Evolutionary conservation across 2,797 vertebrate genomes (phyloP).

Genomic region (Picus viridis): DNA sequence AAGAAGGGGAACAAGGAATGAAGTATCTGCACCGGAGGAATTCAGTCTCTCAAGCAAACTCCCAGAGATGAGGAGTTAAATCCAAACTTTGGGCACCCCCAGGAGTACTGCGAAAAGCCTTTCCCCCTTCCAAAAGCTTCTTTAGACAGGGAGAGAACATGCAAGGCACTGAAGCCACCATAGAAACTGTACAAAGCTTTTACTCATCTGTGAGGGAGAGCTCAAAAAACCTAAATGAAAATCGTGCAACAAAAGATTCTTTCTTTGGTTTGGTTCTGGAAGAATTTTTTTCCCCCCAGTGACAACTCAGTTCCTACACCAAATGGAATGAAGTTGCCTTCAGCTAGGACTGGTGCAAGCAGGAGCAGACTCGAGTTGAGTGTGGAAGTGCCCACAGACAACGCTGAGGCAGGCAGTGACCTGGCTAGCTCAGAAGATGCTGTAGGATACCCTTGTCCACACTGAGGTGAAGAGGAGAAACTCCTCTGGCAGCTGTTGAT

Average conservation of each 20-base stretch:
- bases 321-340: neutral
- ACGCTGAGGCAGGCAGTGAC: neutral
- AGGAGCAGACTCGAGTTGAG: neutral
- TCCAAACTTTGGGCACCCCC: neutral
- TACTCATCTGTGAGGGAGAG: fast-evolving
- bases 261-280: neutral
- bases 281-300: neutral
- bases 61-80: neutral
- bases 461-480: neutral
- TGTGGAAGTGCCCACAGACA: neutral
- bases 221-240: fast-evolving
- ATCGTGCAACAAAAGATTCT: neutral
- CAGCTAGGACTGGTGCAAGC: neutral
- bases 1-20: neutral
- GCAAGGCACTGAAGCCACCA: neutral
- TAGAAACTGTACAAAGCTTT: neutral
- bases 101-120: neutral
- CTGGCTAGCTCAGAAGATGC: neutral
- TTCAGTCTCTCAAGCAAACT: neutral
- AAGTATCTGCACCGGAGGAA: neutral
- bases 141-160: neutral
- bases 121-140: neutral
- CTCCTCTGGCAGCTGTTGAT: neutral
- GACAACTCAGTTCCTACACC: neutral
- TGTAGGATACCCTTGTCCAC: neutral